phyloP scores from a whole-genome alignment of 2,888 invertebrate species.

The Nasonia oneida region DNA sequence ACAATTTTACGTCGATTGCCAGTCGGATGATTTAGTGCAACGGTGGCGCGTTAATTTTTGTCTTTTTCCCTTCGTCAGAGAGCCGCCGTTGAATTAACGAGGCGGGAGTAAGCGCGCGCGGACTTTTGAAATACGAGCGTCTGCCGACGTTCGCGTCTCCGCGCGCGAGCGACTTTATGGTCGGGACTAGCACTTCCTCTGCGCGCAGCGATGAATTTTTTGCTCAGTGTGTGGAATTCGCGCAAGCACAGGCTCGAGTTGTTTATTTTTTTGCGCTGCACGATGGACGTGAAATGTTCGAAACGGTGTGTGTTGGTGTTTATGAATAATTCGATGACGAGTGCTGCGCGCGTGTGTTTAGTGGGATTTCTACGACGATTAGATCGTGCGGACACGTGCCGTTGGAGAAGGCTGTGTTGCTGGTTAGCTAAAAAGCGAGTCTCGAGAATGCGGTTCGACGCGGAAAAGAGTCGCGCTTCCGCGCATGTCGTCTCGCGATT shows the following conservation, averaged over 20 bases:
- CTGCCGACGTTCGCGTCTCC: slow-evolving; percentile 29
- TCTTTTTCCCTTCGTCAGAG: neutral
- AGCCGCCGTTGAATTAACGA: slow-evolving; percentile 55
- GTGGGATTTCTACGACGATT: neutral
- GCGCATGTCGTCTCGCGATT: neutral
- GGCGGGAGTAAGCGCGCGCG: slow-evolving; percentile 16
- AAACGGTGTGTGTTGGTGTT: neutral
- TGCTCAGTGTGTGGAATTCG: neutral
- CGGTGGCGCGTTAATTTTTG: slow-evolving; percentile 52
- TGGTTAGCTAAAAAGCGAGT: slow-evolving; percentile 16
- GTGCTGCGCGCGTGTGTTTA: neutral
- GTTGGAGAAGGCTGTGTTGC: neutral
- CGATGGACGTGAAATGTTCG: neutral
- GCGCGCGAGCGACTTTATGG: slow-evolving; percentile 45
- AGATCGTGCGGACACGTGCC: neutral
- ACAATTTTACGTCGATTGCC: slow-evolving; percentile 59
- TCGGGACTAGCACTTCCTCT: neutral
- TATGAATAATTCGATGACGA: neutral
- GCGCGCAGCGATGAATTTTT: neutral
- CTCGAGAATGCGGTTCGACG: slow-evolving; percentile 27
- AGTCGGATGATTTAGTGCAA: slow-evolving; percentile 49
- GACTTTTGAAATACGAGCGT: slow-evolving; percentile 58
- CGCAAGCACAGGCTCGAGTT: neutral
- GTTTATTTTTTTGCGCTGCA: neutral
- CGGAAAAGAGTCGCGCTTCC: neutral